Evolutionary conservation across 2,797 vertebrate genomes (phyloP), one percentile per base, ranked within the genome.

Genomic region (Psittacula echo): DNA sequence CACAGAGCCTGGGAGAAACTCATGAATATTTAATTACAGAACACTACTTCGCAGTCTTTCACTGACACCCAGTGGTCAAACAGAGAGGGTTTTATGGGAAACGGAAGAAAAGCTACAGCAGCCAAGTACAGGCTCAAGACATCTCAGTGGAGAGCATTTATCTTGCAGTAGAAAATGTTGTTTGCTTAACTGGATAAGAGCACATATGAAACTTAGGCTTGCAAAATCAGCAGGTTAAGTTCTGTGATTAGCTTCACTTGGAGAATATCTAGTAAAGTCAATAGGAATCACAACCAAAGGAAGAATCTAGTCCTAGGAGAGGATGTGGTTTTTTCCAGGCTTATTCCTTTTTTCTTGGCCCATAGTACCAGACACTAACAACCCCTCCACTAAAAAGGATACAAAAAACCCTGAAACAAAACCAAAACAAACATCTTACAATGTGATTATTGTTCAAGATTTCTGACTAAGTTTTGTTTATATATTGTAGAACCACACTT

Each of bases 61-160:
- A 93, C 64, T 97, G 97, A 96, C 97, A 97, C 79, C 97, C 93
- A 71, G 96, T 82, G 97, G 97, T 58, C 60, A 89, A 7, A 73
- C 5, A 41, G 20, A 42, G 29, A 72, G 48, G 11, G 10, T 34
- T 62, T 78, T 51, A n/a, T 29, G 51, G 26, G 54, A 70, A 72
- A 48, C 18, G 5, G 20, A 23, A 60, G 34, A n/a, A 64, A 74
- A 78, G 12, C 27, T 34, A 2, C 32, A 47, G 34, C 65, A 37
- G 66, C 50, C 47, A 54, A 81, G 7, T 14, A 34, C 34, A 4
- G 26, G 19, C 61, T 58, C 50, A 41, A 65, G 37, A 30, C 60
- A n/a, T 30, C 73, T 81, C 60, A 23, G 37, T 14, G 14, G 23
- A 90, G 41, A 77, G 27, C 41, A 54, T 73, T 88, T 73, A 44